Base-by-base conservation (phyloP, 2,888 invertebrate genomes). In the Drosophila incognita region DNA sequence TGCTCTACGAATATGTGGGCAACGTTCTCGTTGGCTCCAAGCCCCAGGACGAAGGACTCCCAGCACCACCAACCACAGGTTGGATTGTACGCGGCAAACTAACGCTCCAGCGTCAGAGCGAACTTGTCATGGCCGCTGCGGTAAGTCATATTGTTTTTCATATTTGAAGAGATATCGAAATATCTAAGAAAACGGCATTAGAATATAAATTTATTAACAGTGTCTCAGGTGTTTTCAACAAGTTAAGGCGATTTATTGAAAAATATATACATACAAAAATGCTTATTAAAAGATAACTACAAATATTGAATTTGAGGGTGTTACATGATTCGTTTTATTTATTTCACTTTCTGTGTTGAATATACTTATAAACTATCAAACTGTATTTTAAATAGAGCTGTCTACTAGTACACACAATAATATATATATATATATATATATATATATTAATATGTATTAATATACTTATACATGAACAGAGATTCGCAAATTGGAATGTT, bases 1-100 rank as follows among this genome's bases (percentile, higher is more conserved):
- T 93, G 90, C 90, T 93, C n/a, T 93, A 93, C 82, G 93, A 93
- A 70, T 93, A 93, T 86, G 92, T 91, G 57, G 93, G 93, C 71
- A 92, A 91, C 66, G 93, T 93, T 40, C 89, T 91, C 27, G 93
- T 93, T 40, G 93, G 93, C 59, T 93, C 93, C 10, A 93, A 93
- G 80, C 91, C 93, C 40, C 93, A 93, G 69, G 93, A 93, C 76
- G 92, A 91, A 77, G 91, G 92, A 72, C 89, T 90, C 71, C 89
- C 92, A 57, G 84, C 91, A 38, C 92, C 92, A 46, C 93, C 93
- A 58, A 91, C 93, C 68, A 91, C 93, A 21, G 93, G 93, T 67
- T 93, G 93, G 93, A 92, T 92, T 72, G 93, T 93, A 6, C 89
- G 91, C 24, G 93, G 93, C 7, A 93, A 93, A 69, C 75, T 93